A percentile compares a stretch with the other conserved stretches of the same genome.
These are phyloP conservation scores for Bugulina stolonifera DNA, from an alignment of 2,888 invertebrate genomes.

Conservation along the genomic window DNA sequence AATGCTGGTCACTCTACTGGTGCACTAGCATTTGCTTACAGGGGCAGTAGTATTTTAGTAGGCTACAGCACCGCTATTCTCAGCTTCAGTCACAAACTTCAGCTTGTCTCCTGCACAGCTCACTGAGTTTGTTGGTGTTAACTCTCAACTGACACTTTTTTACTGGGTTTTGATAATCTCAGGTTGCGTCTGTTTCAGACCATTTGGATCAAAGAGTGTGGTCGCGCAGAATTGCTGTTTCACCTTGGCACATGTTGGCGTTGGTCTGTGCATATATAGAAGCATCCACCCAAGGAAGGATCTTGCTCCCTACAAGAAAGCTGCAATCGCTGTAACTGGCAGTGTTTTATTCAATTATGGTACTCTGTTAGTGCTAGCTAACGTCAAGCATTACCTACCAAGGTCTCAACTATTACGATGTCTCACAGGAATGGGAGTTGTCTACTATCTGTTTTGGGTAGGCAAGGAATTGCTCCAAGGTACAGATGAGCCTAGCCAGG, in stretches of 20 bases:
- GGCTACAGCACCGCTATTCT: too few species aligned
- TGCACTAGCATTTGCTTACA: too few species aligned
- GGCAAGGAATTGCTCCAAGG: not conserved
- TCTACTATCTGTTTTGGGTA: slow-evolving; percentile 1
- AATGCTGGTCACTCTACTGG: too few species aligned
- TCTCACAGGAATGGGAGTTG: not conserved
- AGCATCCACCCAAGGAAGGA: not conserved
- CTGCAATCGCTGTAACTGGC: not conserved
- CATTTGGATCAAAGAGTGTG: not conserved
- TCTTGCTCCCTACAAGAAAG: not conserved
- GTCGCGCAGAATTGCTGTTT: not conserved
- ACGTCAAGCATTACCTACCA: slow-evolving; percentile 6
- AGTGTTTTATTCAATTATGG: slow-evolving; percentile 15
- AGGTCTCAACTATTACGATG: not conserved
- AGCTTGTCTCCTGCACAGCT: too few species aligned
- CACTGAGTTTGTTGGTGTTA: too few species aligned
- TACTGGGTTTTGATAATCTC: too few species aligned
- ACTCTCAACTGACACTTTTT: too few species aligned
- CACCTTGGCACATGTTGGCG: slow-evolving; percentile 1
- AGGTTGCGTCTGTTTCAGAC: slow-evolving; percentile 12
- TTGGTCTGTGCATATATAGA: not conserved
- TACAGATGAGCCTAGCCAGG: not conserved
- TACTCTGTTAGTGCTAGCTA: not conserved
- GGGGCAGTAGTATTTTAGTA: too few species aligned
- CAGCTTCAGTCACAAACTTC: too few species aligned